Evolutionary conservation across 2,797 vertebrate genomes (phyloP), one percentile per base, ranked within the genome.

Genomic region (Catharus ustulatus): DNA sequence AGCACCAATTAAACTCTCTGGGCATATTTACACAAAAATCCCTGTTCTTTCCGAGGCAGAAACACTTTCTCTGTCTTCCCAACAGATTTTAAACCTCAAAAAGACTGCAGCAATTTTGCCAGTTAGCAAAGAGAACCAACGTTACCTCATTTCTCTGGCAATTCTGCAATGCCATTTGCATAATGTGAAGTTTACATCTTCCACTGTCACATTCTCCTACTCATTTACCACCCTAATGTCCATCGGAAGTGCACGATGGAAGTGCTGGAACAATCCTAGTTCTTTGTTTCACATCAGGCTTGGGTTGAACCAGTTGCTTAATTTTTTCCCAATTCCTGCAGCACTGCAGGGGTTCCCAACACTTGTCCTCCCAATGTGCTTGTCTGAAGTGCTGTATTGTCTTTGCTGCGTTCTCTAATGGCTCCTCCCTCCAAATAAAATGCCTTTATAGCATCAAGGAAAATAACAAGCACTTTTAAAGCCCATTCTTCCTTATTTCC

Each of bases 291-390:
- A 3, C 20, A 49, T 36, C 59, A 87, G 74, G 15, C 67, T 82
- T 54, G 57, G 34, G 82, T 89, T 43, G 63, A 93, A 74, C 52
- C 90, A 80, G 67, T 90, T 92, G 86, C 46, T 95, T 92, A 61
- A 93, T 95, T 95, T 87, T 87, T 57, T 72, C 87, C 64, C 67
- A 49, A 12, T 84, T 71, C 88, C 86, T 91, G 22, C 15, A 91
- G 85, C 90, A 23, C 90, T 9, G 71, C 85, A 49, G 95, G 90
- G 66, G 80, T 48, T 79, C 77, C 80, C 77, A 45, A 8, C 26
- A 10, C 75, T 90, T 79, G 30, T 69, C 45, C 58, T 20, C 24
- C 74, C 77, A 11, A 29, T 12, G 71, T 36, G 40, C 32, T 86
- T 62, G 8, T 73, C 57, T 57, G 43, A 69, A 34, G 7, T 17